phyloP scores from a whole-genome alignment of 1,140 invertebrate species.

The Zelostemma sp. region DNA sequence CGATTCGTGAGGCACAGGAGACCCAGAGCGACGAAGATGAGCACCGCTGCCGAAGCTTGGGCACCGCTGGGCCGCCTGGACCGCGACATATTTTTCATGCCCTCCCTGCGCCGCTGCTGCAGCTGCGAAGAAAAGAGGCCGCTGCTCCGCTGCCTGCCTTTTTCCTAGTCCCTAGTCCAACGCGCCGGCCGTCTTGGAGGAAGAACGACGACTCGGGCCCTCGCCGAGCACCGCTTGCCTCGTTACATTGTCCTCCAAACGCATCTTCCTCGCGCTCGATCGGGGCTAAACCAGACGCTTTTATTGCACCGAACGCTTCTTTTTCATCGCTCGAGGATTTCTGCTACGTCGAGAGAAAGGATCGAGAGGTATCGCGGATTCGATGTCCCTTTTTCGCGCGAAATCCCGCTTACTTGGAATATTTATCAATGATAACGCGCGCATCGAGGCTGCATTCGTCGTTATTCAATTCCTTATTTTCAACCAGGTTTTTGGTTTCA shows the following conservation, averaged over 20 bases:
- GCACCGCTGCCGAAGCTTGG: constrained; percentile 49
- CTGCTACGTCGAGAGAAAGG: not conserved
- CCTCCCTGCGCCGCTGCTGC: constrained; percentile 5
- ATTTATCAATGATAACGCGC: too few relatives aligned
- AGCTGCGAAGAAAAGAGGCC: constrained; percentile 13
- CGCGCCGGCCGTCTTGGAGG: not conserved
- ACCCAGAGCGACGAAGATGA: constrained; percentile 49
- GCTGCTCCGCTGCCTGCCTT: not conserved
- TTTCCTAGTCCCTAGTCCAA: not conserved
- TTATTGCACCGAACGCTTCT: not conserved
- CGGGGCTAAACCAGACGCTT: not conserved
- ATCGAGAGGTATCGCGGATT: too few relatives aligned
- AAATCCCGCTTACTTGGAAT: too few relatives aligned
- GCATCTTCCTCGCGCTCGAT: not conserved
- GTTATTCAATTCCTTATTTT: too few relatives aligned
- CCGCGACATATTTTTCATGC: constrained; percentile 56
- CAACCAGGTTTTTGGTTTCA: too few relatives aligned
- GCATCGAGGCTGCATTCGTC: too few relatives aligned
- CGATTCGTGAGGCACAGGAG: constrained; percentile 33
- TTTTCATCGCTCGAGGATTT: not conserved
- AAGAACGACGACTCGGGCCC: not conserved
- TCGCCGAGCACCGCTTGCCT: not conserved
- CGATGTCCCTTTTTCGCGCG: too few relatives aligned
- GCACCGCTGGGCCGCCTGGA: constrained; percentile 54
- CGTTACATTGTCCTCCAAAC: not conserved